Base-by-base conservation (phyloP, 2,113 vertebrate genomes). In the Tragelaphus buxtoni region DNA sequence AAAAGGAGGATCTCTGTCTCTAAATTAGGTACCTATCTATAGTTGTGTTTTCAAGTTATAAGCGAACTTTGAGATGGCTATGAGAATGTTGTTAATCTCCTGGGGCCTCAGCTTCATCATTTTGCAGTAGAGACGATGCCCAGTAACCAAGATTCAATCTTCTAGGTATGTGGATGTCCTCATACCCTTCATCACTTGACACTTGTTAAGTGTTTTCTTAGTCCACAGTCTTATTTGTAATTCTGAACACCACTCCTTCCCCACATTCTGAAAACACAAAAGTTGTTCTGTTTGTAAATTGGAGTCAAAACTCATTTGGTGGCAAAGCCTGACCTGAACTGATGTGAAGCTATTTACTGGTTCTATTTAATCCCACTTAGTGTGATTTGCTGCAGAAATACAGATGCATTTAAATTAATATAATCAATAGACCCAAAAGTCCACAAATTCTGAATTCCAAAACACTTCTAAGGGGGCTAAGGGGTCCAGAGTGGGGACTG, bases 341-440 rank as follows among this genome's bases (percentile, higher is more conserved):
- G 47, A 39, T 0, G 13, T 28, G 47, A 92, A 18, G 24, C 42
- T 92, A 30, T 90, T 83, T 92, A 76, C 32, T 65, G 28, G 22
- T 14, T 91, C 47, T 82, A 20, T 74, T 84, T 56, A 86, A 90
- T 91, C 28, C 12, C 55, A 18, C 9, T 88, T 89, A 53, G 11
- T 74, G 13, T 20, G n/a, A 94, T 84, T 85, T 97, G 17, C 55
- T 81, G 35, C 9, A 88, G 81, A 95, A 92, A 85, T 91, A 69
- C 30, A 63, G 87, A 28, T 51, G 20, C 11, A 84, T n/a, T 91
- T 26, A 81, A 84, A 88, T 85, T 18, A 69, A 95, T 94, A 77
- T 81, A 51, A 79, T 87, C 83, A 89, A 28, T 58, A 7, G 58
- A 84, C 58, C 55, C 39, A 45, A 94, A 95, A 90, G 74, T 45